phyloP scores from a whole-genome alignment of 2,888 invertebrate species.

The Heliconius ethilla region DNA sequence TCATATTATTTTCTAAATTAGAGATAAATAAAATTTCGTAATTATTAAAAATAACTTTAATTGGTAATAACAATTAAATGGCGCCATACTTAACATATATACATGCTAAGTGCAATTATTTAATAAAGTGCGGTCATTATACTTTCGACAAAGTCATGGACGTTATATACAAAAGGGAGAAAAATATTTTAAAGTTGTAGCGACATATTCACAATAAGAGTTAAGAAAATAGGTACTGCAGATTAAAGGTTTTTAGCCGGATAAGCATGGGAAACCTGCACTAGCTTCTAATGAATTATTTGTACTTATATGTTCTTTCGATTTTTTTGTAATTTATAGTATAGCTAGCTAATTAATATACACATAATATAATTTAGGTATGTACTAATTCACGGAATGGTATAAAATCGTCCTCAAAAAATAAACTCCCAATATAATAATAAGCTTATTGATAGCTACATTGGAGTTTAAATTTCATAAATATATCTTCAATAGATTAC shows the following conservation, averaged over 20 bases:
- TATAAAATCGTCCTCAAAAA: too few relatives aligned
- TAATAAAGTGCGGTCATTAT: background rate
- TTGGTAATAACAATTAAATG: constrained; percentile 23
- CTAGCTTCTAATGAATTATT: too few relatives aligned
- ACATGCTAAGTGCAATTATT: background rate
- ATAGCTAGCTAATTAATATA: too few relatives aligned
- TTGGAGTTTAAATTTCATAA: too few relatives aligned
- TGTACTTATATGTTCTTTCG: too few relatives aligned
- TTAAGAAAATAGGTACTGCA: background rate
- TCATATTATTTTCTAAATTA: background rate
- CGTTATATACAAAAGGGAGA: background rate
- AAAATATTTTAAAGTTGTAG: background rate
- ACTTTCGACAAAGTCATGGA: background rate
- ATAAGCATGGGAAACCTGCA: too few relatives aligned
- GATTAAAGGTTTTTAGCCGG: background rate
- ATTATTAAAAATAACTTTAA: constrained; percentile 9
- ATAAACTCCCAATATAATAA: too few relatives aligned
- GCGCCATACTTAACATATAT: background rate
- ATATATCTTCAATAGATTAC: too few relatives aligned
- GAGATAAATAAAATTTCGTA: background rate
- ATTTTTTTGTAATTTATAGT: too few relatives aligned
- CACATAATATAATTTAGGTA: too few relatives aligned
- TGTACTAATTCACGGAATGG: too few relatives aligned
- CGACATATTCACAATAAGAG: background rate
- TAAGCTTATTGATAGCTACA: too few relatives aligned